These are phyloP conservation scores for Hypomesus transpacificus DNA, from an alignment of 2,113 vertebrate species.

Conservation along the genomic window DNA sequence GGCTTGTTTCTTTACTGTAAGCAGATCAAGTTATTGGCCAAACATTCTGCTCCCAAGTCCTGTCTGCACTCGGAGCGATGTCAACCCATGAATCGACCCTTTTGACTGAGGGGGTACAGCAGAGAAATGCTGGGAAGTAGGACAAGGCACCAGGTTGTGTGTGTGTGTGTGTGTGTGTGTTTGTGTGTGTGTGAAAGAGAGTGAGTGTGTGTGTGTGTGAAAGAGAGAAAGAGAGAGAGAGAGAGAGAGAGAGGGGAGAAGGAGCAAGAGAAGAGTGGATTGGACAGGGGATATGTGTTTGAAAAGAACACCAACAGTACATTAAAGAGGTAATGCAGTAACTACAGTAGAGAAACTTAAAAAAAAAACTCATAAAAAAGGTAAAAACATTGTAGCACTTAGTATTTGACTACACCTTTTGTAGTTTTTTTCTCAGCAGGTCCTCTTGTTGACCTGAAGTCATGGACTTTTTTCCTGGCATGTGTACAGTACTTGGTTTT, in stretches of 20 bases:
- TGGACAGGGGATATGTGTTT: conserved; percentile 67
- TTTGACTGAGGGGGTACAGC: conserved; percentile 62
- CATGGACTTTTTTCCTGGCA: conserved; percentile 55
- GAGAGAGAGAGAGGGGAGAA: not conserved
- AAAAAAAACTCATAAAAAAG: no score
- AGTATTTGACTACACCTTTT: not conserved
- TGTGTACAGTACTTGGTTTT: conserved; percentile 54
- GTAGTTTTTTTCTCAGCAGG: conserved; percentile 27
- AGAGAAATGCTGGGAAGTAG: conserved; percentile 70
- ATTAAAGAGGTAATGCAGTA: not conserved
- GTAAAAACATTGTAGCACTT: not conserved
- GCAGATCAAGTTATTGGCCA: conserved; percentile 76
- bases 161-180: not conserved
- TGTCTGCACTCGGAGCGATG: conserved; percentile 65
- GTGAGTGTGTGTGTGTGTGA: not conserved
- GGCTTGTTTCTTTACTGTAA: conserved; percentile 85
- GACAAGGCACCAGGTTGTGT: conserved; percentile 46
- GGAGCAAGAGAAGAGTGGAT: not conserved
- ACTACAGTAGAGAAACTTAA: no score
- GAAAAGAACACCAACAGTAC: conserved; percentile 62
- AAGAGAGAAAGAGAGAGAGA: not conserved
- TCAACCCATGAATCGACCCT: conserved; percentile 70
- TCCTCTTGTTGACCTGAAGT: conserved; percentile 59
- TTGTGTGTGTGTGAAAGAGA: not conserved
- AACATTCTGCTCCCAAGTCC: conserved; percentile 81